phyloP scores from a whole-genome alignment of 2,888 invertebrate genomes.

The Meta bourneti region DNA sequence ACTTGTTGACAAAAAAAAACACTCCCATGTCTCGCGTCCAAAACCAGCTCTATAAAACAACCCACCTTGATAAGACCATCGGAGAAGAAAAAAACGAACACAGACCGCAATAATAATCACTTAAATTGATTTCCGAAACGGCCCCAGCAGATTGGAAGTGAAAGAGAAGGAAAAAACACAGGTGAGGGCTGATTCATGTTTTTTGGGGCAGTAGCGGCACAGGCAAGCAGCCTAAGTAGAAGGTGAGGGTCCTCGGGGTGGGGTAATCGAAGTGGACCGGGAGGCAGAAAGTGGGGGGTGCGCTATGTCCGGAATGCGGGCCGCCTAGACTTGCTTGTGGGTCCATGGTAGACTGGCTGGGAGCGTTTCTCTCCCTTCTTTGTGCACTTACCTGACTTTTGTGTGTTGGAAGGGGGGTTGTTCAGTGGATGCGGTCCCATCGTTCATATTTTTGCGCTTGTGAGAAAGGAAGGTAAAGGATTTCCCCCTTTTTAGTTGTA shows the following conservation, averaged over 20 bases:
- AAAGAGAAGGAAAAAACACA: conserved; percentile 4
- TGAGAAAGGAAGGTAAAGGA: background rate
- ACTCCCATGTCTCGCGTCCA: too few species aligned
- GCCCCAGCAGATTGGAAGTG: background rate
- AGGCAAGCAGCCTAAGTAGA: background rate
- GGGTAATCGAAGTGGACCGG: conserved; percentile 28
- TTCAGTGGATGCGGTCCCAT: background rate
- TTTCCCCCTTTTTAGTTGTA: too few species aligned
- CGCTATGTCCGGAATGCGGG: conserved; percentile 70
- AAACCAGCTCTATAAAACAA: background rate
- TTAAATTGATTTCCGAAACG: conserved; percentile 42
- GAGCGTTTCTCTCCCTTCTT: background rate
- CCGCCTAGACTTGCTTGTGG: conserved; percentile 49
- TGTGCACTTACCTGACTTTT: conserved; percentile 7
- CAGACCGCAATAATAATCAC: conserved; percentile 49
- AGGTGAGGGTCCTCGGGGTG: conserved; percentile 29
- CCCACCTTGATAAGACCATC: background rate
- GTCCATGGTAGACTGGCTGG: conserved; percentile 1
- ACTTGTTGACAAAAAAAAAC: too few species aligned
- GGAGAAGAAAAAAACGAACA: background rate
- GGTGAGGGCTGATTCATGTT: conserved; percentile 10
- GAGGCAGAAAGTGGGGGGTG: conserved; percentile 23
- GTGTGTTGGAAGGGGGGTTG: background rate
- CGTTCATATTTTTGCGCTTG: background rate
- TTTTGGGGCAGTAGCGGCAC: conserved; percentile 65